Evolutionary conservation across 2,113 vertebrate genomes (phyloP), one percentile per base, ranked within the genome.

Genomic region (Glareola pratincola): DNA sequence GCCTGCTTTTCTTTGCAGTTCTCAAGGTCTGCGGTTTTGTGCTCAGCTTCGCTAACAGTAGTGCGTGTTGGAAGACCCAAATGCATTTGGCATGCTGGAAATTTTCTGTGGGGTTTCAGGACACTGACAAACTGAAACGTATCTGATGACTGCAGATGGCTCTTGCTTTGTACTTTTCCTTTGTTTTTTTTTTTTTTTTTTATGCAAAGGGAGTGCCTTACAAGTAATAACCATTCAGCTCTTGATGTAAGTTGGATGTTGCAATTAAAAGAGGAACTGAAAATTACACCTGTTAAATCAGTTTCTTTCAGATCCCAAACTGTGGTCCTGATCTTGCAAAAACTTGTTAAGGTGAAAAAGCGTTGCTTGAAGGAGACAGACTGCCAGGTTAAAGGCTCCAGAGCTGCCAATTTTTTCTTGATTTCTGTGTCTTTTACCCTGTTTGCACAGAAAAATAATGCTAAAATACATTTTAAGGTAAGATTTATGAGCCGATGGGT

Each of bases 21-120:
- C 43, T 90, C 47, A 78, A 68, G 43, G 45, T 39, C 24, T 37
- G 11, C 45, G 59, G 64, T 48, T 41, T 20, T 0, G 0, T 39
- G 45, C 34, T 78, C 1, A 4, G 34, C 56, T 37, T 67, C 9
- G 4, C 21, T 82, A 45, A 26, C 18, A 12, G 23, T 45, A 48
- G 15, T 1, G 4, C 3, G 1, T 45, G 53, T 41, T 79, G 67
- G 48, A 85, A 59, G 22, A 19, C 19, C 64, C 0, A 1, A 47
- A 19, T 47, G 56, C 2, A 0, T 39, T 53, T 9, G 4, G 12
- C 53, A 39, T 57, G 30, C 32, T 23, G 39, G 32, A 77, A 67
- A 43, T 26, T 36, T 69, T 59, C 54, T 63, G 77, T 73, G 27
- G 12, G 4, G 4, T 68, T 60, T 67, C 60, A 34, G 39, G 47